phyloP scores from a whole-genome alignment of 2,113 vertebrate genomes.

The Arothron firmamentum region DNA sequence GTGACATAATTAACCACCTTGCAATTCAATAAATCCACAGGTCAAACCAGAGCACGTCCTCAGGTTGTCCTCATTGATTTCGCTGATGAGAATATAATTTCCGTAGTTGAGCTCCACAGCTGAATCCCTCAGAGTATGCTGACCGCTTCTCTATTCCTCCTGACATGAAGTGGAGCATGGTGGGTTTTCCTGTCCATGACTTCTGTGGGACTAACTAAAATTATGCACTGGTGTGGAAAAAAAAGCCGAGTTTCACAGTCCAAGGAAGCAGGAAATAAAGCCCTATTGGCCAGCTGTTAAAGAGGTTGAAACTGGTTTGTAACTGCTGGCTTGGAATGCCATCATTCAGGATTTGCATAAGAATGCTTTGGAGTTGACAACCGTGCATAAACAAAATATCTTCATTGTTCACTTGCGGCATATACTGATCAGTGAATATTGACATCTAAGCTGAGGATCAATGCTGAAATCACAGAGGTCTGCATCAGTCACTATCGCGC shows the following conservation, averaged over 20 bases:
- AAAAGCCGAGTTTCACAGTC: constrained; percentile 26
- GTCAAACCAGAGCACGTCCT: constrained; percentile 7
- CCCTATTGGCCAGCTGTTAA: constrained; percentile 42
- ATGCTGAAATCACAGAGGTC: too few species aligned
- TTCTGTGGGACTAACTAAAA: constrained; percentile 51
- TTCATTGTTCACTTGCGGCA: too few species aligned
- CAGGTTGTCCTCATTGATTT: constrained; percentile 7
- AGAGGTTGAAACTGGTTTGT: constrained; percentile 21
- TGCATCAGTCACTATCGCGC: too few species aligned
- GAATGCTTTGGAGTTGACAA: constrained; percentile 7
- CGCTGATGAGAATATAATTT: not conserved
- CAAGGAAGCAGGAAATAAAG: constrained; percentile 65
- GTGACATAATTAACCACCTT: constrained; percentile 48
- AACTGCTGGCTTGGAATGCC: constrained; percentile 49
- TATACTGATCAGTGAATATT: too few species aligned
- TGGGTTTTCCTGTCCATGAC: constrained; percentile 43
- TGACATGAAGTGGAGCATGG: constrained; percentile 32
- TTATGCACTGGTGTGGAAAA: constrained; percentile 18
- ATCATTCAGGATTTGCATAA: constrained; percentile 35
- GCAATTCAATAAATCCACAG: constrained; percentile 17
- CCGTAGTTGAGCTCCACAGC: not conserved
- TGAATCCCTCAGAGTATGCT: not conserved
- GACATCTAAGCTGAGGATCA: too few species aligned
- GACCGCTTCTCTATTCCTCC: constrained; percentile 39
- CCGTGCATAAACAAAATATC: not conserved